Evolutionary conservation across 1,140 invertebrate genomes (phyloP).

Genomic region (Conus ventricosus): DNA sequence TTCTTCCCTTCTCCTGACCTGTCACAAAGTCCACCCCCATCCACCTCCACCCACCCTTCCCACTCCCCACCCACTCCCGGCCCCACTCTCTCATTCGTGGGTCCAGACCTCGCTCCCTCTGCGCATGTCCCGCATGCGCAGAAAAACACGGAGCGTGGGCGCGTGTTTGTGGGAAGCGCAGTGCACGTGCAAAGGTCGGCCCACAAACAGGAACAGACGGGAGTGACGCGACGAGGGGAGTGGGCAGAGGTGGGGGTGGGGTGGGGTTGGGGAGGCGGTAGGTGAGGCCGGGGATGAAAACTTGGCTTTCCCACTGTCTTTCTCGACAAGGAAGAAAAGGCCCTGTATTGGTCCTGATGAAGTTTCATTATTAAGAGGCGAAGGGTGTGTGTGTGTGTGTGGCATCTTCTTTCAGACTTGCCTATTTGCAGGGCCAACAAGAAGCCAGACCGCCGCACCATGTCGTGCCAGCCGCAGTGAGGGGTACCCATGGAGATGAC

Average conservation of each 20-base stretch:
- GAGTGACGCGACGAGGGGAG: neutral
- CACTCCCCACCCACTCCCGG: neutral
- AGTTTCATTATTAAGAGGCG: no score
- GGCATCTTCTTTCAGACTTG: no score
- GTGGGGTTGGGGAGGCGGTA: neutral
- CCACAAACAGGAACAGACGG: conserved; percentile 11
- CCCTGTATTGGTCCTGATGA: no score
- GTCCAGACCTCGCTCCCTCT: neutral
- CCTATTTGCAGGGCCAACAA: no score
- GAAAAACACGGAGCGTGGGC: neutral
- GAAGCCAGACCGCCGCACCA: no score
- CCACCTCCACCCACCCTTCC: neutral
- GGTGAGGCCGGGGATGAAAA: neutral
- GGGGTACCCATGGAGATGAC: no score
- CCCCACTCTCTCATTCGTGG: neutral
- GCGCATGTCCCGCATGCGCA: conserved; percentile 4
- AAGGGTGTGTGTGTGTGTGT: no score
- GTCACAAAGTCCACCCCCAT: neutral
- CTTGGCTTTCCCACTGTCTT: no score
- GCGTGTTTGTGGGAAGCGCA: conserved; percentile 5
- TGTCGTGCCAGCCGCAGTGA: no score
- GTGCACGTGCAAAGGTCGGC: neutral
- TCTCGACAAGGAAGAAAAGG: no score
- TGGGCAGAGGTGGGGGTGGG: neutral
- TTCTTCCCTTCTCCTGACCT: neutral